Evolutionary conservation across 2,113 vertebrate species (phyloP), one percentile per base, ranked within the genome.

Genomic region (Zosterops hypoxanthus): DNA sequence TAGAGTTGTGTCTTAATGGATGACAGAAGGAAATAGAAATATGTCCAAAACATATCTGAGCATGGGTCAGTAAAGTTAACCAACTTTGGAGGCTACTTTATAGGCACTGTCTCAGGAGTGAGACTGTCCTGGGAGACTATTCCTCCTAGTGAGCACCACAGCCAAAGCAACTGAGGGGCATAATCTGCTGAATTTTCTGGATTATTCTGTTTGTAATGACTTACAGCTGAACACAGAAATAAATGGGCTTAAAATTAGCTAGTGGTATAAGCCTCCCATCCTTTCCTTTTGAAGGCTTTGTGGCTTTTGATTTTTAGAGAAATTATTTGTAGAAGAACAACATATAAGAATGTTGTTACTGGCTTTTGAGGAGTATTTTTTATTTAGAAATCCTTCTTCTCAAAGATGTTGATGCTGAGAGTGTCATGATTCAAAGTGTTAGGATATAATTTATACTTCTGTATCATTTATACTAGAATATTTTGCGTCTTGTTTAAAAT

Each of bases 1-100:
- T 5, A 3, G 21, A 0, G 5, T 25, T 53, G 15, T 44, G 17
- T 39, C 10, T 53, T 77, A 77, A 29, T 2, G 1, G 12, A 10
- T n/a, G 47, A n/a, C 8, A 69, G 19, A 80, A 76, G 10, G 46
- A 72, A 24, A 53, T 6, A 41, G 24, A 57, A 73, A 20, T 28
- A 26, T 61, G 8, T 9, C 59, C 19, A 24, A 83, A 71, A 73
- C 16, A 29, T 3, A n/a, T 24, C 20, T 8, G 4, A 46, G 20
- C 7, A 24, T 0, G 1, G 20, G 12, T 5, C 15, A 83, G 14
- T 41, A 61, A 88, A 72, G 5, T 56, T 34, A 65, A 34, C 3
- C 17, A 86, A 2, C 46, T 75, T 31, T 41, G 34, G 34, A 46
- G 4, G 21, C 18, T 65, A 19, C 20, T 81, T 63, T 83, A 5